Evolutionary conservation across 2,113 vertebrate genomes (phyloP).

Genomic region (Rhea pennata): DNA sequence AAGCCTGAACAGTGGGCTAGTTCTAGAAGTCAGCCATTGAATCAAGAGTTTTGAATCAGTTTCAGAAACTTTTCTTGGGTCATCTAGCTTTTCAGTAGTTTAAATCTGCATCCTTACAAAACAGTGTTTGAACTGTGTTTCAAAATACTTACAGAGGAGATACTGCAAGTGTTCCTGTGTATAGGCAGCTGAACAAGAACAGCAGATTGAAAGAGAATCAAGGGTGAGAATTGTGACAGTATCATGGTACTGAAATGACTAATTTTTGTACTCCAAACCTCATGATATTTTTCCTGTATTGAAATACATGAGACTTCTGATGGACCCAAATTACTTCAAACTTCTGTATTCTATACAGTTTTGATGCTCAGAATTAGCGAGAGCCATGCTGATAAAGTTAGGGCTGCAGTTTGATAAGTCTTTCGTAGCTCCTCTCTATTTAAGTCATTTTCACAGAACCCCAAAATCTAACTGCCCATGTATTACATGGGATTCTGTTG

Average conservation of each 20-base stretch:
- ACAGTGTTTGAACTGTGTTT: background rate
- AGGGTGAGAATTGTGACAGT: background rate
- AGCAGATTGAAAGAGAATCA: background rate
- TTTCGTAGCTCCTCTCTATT: background rate
- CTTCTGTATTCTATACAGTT: background rate
- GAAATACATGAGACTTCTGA: background rate
- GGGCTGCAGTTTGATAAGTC: background rate
- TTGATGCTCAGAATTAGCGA: background rate
- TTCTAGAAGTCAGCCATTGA: background rate
- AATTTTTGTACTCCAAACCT: background rate
- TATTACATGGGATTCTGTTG: slow-evolving; percentile 3
- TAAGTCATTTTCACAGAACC: background rate
- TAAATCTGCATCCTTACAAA: background rate
- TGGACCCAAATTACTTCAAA: background rate
- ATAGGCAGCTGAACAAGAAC: background rate
- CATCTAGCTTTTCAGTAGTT: background rate
- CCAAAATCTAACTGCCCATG: background rate
- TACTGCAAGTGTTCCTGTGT: background rate
- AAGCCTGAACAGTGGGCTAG: background rate
- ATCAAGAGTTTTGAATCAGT: background rate
- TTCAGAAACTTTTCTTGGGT: background rate
- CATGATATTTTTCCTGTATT: background rate
- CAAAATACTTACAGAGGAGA: background rate
- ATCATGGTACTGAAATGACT: background rate
- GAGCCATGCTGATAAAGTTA: background rate